phyloP scores from a whole-genome alignment of 2,888 invertebrate genomes.

The Gari tellinella region DNA sequence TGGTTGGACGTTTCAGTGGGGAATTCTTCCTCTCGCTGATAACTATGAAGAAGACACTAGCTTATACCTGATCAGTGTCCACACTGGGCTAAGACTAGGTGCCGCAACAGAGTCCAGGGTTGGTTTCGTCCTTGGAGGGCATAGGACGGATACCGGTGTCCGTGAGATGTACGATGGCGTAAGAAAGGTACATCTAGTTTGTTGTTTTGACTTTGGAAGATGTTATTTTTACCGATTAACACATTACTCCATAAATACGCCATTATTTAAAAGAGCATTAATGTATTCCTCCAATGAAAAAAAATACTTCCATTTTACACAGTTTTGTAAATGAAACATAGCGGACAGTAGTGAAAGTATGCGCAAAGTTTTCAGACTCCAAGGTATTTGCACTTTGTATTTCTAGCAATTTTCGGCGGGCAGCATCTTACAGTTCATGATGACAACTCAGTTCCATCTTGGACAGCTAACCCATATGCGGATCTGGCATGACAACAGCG shows the following conservation, averaged over 20 bases:
- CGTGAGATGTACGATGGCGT: constrained; percentile 61
- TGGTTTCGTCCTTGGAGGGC: constrained; percentile 70
- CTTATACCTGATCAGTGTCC: constrained; percentile 61
- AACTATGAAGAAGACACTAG: constrained; percentile 52
- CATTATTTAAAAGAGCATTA: too few species aligned
- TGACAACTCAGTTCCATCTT: constrained; percentile 43
- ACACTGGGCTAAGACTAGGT: constrained; percentile 58
- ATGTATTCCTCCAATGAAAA: too few species aligned
- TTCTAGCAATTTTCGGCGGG: constrained; percentile 47
- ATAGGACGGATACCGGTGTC: constrained; percentile 66
- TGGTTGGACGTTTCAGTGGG: constrained; percentile 63
- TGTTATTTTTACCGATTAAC: too few species aligned
- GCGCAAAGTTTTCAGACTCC: too few species aligned
- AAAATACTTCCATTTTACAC: too few species aligned
- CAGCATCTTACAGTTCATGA: constrained; percentile 50
- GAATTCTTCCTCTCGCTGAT: constrained; percentile 55
- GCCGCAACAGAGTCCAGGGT: constrained; percentile 63
- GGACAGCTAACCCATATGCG: constrained; percentile 46
- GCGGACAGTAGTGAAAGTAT: too few species aligned
- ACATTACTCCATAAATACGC: too few species aligned
- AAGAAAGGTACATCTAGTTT: constrained; percentile 40
- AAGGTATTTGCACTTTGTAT: neutral
- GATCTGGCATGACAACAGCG: constrained; percentile 59
- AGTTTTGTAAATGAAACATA: too few species aligned
- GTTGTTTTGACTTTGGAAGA: neutral